Conservation (phyloP, 2,113 vertebrate species). For the Microtus oregoni region DNA sequence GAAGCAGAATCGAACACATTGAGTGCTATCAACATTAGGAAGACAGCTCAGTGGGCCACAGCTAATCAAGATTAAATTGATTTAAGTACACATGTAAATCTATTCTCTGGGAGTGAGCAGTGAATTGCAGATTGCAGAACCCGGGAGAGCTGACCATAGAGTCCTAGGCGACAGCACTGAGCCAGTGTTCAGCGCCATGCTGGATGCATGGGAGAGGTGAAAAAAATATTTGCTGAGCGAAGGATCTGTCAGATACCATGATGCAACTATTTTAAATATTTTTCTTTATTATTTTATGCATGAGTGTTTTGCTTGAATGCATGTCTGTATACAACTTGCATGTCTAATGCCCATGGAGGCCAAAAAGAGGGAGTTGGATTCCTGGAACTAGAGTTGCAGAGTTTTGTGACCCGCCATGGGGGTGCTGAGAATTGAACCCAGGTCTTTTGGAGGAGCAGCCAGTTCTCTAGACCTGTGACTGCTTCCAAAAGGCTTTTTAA, state of each 20-base stretch:
- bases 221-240: conserved; percentile 1
- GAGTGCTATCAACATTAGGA: not conserved
- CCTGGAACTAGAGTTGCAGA: not conserved
- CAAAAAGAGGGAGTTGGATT: not conserved
- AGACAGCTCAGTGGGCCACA: not conserved
- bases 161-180: not conserved
- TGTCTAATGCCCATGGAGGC: not conserved
- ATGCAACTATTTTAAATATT: not conserved
- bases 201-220: not conserved
- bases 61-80: not conserved
- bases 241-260: not conserved
- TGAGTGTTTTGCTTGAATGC: not conserved
- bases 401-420: not conserved
- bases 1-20: not conserved
- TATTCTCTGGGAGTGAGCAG: not conserved
- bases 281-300: not conserved
- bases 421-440: not conserved
- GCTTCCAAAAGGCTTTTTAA: not conserved
- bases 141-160: not conserved
- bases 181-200: not conserved
- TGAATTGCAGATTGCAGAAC: not conserved
- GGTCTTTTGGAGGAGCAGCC: not conserved
- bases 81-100: conserved; percentile 23
- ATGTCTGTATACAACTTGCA: not conserved
- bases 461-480: not conserved